Percentiles rank a stretch among this genome's conserved stretches.
Conservation (phyloP, 2,888 invertebrate species). For the Drosophila pegasa region DNA sequence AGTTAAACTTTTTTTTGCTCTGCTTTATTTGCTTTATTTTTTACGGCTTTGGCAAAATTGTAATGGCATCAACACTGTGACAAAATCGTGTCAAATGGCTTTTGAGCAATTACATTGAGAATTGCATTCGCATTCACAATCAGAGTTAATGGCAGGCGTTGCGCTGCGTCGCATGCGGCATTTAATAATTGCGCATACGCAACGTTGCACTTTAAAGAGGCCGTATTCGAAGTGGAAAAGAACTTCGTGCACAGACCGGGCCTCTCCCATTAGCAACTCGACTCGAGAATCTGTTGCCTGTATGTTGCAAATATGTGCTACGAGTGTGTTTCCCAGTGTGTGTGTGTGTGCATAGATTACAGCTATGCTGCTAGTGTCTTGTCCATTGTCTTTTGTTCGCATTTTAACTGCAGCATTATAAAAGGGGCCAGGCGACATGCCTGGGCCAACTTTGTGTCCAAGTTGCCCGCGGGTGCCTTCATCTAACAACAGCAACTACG, state of each 20-base stretch:
- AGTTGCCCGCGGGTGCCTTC: conserved; percentile 57
- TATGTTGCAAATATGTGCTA: conserved; percentile 14
- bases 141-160: conserved; percentile 42
- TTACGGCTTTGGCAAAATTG: conserved; percentile 26
- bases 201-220: conserved; percentile 67
- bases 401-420: conserved; percentile 52
- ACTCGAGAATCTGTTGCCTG: conserved; percentile 35
- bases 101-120: conserved; percentile 54
- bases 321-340: not conserved
- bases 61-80: conserved; percentile 40
- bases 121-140: conserved; percentile 42
- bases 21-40: conserved; percentile 28
- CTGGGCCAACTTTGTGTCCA: conserved; percentile 55
- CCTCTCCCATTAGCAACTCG: conserved; percentile 39
- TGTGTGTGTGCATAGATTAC: conserved; percentile 21
- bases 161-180: conserved; percentile 64
- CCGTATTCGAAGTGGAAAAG: conserved; percentile 59
- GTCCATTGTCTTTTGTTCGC: conserved; percentile 56
- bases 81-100: conserved; percentile 52
- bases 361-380: conserved; percentile 49
- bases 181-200: conserved; percentile 78
- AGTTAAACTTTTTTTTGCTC: conserved; percentile 1
- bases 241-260: conserved; percentile 35
- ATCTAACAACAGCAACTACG: conserved; percentile 37
- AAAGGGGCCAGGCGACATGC: conserved; percentile 41